phyloP scores from a whole-genome alignment of 1,140 invertebrate genomes.

The Drosophila equinoxialis region DNA sequence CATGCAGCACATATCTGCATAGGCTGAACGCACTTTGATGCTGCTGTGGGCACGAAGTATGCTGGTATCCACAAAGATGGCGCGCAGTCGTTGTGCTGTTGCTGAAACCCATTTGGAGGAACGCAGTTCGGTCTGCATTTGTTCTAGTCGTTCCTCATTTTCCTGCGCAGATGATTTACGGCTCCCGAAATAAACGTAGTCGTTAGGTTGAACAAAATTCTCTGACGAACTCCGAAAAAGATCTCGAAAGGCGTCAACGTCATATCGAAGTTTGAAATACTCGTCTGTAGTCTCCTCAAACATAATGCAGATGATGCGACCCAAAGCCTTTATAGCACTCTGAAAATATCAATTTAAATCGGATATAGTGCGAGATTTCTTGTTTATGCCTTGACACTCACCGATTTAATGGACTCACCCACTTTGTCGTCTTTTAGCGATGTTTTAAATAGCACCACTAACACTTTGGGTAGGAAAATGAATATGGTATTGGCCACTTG shows the following conservation, averaged over 20 bases:
- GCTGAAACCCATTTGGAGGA: conserved; percentile 62
- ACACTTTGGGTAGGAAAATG: conserved; percentile 74
- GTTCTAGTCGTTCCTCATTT: conserved; percentile 64
- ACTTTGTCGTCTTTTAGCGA: conserved; percentile 68
- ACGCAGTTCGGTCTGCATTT: conserved; percentile 54
- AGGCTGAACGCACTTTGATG: conserved; percentile 44
- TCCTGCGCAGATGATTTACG: conserved; percentile 43
- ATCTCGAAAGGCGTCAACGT: conserved; percentile 52
- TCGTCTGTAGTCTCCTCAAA: conserved; percentile 73
- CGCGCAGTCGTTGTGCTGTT: conserved; percentile 55
- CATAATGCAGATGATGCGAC: conserved; percentile 71
- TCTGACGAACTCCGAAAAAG: conserved; percentile 30
- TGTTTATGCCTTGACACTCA: conserved; percentile 28
- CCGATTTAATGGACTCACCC: conserved; percentile 68
- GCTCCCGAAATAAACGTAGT: conserved; percentile 48
- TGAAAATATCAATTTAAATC: conserved; percentile 14
- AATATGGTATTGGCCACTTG: conserved; percentile 75
- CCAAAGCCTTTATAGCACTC: conserved; percentile 67
- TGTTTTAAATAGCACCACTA: conserved; percentile 62
- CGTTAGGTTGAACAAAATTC: conserved; percentile 10
- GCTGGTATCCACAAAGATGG: conserved; percentile 57
- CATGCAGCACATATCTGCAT: conserved; percentile 67
- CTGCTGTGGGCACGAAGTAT: conserved; percentile 61
- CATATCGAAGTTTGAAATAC: conserved; percentile 55
- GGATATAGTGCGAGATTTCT: not conserved